Evolutionary conservation across 2,888 invertebrate genomes (phyloP).

Genomic region (Pachycephus smyrnensis): DNA sequence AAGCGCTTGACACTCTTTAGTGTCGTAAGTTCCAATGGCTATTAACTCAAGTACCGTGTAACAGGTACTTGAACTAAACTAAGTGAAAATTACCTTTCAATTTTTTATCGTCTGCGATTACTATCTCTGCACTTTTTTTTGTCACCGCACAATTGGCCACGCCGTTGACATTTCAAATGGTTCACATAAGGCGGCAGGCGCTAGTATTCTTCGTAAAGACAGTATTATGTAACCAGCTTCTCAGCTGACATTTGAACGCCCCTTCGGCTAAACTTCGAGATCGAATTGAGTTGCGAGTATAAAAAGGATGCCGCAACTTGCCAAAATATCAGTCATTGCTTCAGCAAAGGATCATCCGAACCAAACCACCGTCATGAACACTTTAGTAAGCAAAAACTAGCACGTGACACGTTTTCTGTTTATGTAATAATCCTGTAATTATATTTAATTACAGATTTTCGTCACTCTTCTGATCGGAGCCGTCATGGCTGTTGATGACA

Average conservation of each 20-base stretch:
- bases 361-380: neutral
- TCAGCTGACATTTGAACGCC: neutral
- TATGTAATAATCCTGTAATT: neutral
- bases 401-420: neutral
- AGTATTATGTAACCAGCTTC: neutral
- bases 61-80: neutral
- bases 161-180: neutral
- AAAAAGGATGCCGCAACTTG: neutral
- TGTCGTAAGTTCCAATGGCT: neutral
- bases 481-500: neutral
- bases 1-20: neutral
- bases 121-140: neutral
- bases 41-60: neutral
- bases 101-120: neutral
- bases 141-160: neutral
- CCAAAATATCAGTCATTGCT: neutral
- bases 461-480: conserved; percentile 4
- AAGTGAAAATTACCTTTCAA: neutral
- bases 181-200: neutral
- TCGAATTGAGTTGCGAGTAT: neutral
- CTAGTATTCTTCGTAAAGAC: neutral
- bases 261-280: neutral
- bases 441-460: neutral
- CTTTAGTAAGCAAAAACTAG: neutral
- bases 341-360: neutral